phyloP scores from a whole-genome alignment of 2,113 vertebrate genomes.

The Fregetta grallaria region DNA sequence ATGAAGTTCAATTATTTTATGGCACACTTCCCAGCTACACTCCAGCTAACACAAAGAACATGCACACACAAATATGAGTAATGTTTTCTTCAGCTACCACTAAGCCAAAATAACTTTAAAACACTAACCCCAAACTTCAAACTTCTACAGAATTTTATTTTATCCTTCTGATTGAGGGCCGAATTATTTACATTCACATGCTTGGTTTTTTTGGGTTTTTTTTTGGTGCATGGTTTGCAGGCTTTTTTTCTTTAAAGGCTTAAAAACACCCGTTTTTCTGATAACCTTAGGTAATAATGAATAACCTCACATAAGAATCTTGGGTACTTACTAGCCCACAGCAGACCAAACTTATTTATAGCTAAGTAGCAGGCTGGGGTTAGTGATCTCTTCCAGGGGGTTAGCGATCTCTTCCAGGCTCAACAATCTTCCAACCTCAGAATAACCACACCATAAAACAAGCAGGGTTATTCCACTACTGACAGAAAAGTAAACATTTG shows the following conservation, averaged over 20 bases:
- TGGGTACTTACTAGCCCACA: constrained; percentile 27
- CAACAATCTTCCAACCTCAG: constrained; percentile 56
- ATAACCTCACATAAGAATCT: constrained; percentile 27
- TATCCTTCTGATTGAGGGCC: neutral
- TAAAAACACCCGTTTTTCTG: neutral
- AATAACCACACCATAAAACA: constrained; percentile 58
- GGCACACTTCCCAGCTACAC: neutral
- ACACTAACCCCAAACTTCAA: neutral
- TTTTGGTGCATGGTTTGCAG: neutral
- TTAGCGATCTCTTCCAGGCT: constrained; percentile 59
- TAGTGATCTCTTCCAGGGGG: constrained; percentile 57
- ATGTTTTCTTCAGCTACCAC: neutral
- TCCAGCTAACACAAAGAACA: neutral
- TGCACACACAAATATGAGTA: neutral
- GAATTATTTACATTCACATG: neutral
- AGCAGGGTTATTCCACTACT: constrained; percentile 8
- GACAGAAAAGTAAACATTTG: constrained; percentile 60
- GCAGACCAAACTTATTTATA: constrained; percentile 58
- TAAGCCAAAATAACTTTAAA: neutral
- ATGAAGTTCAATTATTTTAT: neutral
- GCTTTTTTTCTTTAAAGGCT: neutral
- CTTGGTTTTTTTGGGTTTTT: no score
- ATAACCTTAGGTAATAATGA: constrained; percentile 28
- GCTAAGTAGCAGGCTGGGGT: constrained; percentile 48
- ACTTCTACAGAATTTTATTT: neutral